Percentiles rank a stretch among this genome's conserved stretches.
Conservation (phyloP, 2,888 invertebrate genomes). For the Lobophora halterata region DNA sequence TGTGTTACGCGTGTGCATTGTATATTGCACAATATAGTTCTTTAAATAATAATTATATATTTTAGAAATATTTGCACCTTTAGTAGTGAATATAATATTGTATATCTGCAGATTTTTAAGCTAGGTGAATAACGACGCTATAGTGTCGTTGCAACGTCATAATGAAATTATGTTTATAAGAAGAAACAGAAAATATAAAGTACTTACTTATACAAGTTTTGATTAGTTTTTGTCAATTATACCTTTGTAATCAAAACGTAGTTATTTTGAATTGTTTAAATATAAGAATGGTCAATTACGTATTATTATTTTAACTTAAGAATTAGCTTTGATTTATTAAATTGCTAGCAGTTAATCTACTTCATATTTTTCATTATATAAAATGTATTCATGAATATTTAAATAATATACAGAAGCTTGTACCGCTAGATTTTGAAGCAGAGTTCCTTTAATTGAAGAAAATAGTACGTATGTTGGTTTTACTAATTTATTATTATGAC, state of each 20-base stretch:
- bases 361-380: constrained; percentile 16
- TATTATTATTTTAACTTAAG: constrained; percentile 68
- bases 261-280: constrained; percentile 76
- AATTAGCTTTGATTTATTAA: constrained; percentile 48
- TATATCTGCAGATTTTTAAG: constrained; percentile 74
- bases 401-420: constrained; percentile 5
- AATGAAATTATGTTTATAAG: constrained; percentile 56
- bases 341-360: constrained; percentile 36
- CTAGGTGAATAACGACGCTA: constrained; percentile 52
- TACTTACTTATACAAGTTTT: constrained; percentile 60
- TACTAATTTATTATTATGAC: neutral
- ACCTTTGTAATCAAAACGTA: constrained; percentile 69
- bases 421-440: constrained; percentile 15
- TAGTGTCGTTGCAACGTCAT: constrained; percentile 45
- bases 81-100: constrained; percentile 75
- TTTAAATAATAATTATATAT: constrained; percentile 74
- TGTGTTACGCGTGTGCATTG: constrained; percentile 76
- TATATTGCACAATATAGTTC: constrained; percentile 75
- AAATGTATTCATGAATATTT: constrained; percentile 1
- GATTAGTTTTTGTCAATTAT: constrained; percentile 79
- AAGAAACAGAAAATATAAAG: constrained; percentile 48
- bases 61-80: constrained; percentile 80
- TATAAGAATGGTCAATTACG: constrained; percentile 78
- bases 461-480: constrained; percentile 3
- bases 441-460: constrained; percentile 13